Percentiles rank a stretch among this genome's conserved stretches.
Conservation (phyloP, 1,140 invertebrate genomes). For the Drosophila orosa region DNA sequence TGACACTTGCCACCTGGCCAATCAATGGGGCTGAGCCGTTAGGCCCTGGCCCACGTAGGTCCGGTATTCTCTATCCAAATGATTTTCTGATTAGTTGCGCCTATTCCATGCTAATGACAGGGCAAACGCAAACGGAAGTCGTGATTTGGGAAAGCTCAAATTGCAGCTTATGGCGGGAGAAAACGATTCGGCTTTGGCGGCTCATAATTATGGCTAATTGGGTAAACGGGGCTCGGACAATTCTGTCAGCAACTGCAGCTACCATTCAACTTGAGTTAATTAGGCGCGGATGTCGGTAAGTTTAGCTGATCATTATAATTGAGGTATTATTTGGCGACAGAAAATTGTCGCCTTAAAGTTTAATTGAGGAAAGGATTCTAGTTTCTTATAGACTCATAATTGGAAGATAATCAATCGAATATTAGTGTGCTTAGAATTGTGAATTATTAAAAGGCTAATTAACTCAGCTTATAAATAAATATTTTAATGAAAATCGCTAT, state of each 20-base stretch:
- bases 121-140: constrained; percentile 50
- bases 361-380: background rate
- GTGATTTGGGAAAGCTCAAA: constrained; percentile 56
- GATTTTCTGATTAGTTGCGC: constrained; percentile 57
- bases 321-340: constrained; percentile 7
- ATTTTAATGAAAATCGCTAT: background rate
- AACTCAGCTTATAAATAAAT: background rate
- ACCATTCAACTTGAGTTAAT: constrained; percentile 37
- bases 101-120: constrained; percentile 62
- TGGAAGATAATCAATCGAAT: background rate
- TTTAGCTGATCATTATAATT: constrained; percentile 26
- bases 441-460: background rate
- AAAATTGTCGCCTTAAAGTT: background rate
- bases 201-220: constrained; percentile 49
- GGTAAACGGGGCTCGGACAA: constrained; percentile 43
- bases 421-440: background rate
- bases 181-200: constrained; percentile 21
- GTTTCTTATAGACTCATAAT: background rate
- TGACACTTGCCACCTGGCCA: constrained; percentile 60
- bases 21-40: constrained; percentile 16
- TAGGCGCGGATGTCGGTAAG: constrained; percentile 17
- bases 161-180: constrained; percentile 41
- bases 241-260: constrained; percentile 27
- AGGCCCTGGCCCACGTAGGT: constrained; percentile 28
- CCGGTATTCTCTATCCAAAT: constrained; percentile 29